These are phyloP conservation scores for Serrognathus titanus DNA, from an alignment of 2,888 invertebrate species.

Conservation along the genomic window DNA sequence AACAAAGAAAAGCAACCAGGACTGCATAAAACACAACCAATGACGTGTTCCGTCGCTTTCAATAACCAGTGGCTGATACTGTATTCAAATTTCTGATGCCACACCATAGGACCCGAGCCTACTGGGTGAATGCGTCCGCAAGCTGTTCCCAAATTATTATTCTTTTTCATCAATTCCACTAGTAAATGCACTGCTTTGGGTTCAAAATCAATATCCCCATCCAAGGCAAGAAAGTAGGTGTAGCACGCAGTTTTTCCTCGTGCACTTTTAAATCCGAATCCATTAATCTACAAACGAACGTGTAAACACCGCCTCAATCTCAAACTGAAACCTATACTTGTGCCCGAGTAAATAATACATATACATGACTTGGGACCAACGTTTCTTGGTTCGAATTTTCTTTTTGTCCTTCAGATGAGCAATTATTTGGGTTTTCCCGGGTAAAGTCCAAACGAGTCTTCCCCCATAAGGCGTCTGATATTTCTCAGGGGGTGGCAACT, in stretches of 20 bases:
- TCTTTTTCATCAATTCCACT: slow-evolving; percentile 83
- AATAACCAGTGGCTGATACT: slow-evolving; percentile 92
- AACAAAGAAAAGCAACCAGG: slow-evolving; percentile 92
- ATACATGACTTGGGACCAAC: slow-evolving; percentile 95
- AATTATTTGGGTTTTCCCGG: slow-evolving; percentile 79
- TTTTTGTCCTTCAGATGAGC: slow-evolving; percentile 87
- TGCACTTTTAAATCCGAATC: slow-evolving; percentile 43
- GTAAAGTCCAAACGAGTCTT: slow-evolving; percentile 76
- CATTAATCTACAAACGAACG: slow-evolving; percentile 32
- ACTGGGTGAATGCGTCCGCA: slow-evolving; percentile 89
- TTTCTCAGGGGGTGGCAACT: slow-evolving; percentile 66
- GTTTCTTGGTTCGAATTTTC: slow-evolving; percentile 83
- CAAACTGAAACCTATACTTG: slow-evolving; percentile 52
- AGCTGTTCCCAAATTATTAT: slow-evolving; percentile 75
- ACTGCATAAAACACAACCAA: slow-evolving; percentile 86
- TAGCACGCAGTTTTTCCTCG: slow-evolving; percentile 52
- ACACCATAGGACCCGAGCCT: slow-evolving; percentile 57
- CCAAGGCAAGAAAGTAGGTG: slow-evolving; percentile 78
- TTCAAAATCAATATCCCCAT: slow-evolving; percentile 87
- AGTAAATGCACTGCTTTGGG: slow-evolving; percentile 74
- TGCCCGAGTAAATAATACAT: slow-evolving; percentile 89
- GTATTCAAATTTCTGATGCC: slow-evolving; percentile 74
- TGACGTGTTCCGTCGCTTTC: slow-evolving; percentile 87
- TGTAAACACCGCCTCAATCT: too few relatives aligned
- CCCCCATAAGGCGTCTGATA: slow-evolving; percentile 86